These are phyloP conservation scores for Cosmia trapezina DNA, from an alignment of 2,888 invertebrate species.

Conservation along the genomic window DNA sequence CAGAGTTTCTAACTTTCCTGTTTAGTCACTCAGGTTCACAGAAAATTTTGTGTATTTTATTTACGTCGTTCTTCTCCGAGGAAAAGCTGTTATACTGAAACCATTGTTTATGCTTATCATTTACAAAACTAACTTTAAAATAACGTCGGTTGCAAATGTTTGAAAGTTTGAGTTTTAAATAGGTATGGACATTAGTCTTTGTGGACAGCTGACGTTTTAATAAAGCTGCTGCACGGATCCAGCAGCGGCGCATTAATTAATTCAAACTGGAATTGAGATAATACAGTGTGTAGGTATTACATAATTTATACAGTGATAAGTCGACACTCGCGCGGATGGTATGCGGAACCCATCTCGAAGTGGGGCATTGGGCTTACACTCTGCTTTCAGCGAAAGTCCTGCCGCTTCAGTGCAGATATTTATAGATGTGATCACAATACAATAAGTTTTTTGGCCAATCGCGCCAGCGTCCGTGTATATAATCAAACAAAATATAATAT, in stretches of 20 bases:
- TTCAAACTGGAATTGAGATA: constrained; percentile 40
- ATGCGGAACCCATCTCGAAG: constrained; percentile 73
- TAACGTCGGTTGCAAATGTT: constrained; percentile 21
- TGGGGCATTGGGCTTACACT: constrained; percentile 68
- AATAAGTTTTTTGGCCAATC: constrained; percentile 76
- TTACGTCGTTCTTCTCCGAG: constrained; percentile 20
- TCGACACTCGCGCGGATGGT: constrained; percentile 57
- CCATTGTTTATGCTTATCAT: constrained; percentile 17
- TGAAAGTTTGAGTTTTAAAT: constrained; percentile 29
- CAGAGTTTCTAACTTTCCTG: constrained; percentile 58
- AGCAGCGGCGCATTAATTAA: constrained; percentile 13
- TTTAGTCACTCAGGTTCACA: constrained; percentile 35
- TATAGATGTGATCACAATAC: constrained; percentile 72
- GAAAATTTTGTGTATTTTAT: constrained; percentile 43
- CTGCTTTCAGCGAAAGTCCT: constrained; percentile 72
- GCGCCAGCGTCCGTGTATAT: constrained; percentile 64
- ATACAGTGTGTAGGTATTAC: constrained; percentile 37
- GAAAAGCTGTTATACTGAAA: constrained; percentile 8
- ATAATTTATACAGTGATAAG: constrained; percentile 52
- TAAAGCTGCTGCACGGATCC: constrained; percentile 23
- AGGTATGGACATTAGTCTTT: constrained; percentile 12
- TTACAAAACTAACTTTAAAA: background rate
- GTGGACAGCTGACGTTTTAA: constrained; percentile 19
- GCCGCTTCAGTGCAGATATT: constrained; percentile 64
- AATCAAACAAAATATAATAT: constrained; percentile 34